These are phyloP conservation scores for Pachyramphus minor DNA, from an alignment of 2,113 vertebrate genomes.

Conservation along the genomic window DNA sequence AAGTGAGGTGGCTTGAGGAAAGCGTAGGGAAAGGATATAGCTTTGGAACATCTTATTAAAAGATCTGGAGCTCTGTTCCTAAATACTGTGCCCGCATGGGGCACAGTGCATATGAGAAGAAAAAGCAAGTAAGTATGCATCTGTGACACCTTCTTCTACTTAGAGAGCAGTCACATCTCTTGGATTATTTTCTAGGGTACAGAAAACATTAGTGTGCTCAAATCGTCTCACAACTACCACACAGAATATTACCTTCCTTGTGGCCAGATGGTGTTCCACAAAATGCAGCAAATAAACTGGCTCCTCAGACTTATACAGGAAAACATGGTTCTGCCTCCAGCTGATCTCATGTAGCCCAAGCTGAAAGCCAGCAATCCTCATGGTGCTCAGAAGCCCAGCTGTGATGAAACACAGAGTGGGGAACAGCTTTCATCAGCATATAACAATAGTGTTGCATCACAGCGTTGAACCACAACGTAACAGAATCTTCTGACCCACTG, in stretches of 20 bases:
- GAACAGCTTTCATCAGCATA: neutral
- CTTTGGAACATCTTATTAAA: neutral
- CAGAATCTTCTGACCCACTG: neutral
- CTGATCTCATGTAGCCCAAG: neutral
- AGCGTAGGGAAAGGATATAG: neutral
- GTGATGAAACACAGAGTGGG: neutral
- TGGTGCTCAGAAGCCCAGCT: neutral
- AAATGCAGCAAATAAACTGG: neutral
- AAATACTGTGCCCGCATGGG: neutral
- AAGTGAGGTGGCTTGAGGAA: neutral
- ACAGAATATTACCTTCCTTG: neutral
- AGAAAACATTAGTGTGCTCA: neutral
- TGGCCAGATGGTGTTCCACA: fast-evolving
- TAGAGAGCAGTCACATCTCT: neutral
- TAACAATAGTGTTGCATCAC: neutral
- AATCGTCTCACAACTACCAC: neutral
- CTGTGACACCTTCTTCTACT: neutral
- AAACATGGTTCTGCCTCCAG: neutral
- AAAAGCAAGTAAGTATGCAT: neutral
- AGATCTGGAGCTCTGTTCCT: neutral
- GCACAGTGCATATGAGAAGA: fast-evolving
- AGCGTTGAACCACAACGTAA: neutral
- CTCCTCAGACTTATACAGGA: neutral
- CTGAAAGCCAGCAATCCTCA: neutral
- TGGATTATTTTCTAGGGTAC: neutral